These are phyloP conservation scores for Rostratula benghalensis DNA, from an alignment of 2,113 vertebrate species.

Conservation along the genomic window DNA sequence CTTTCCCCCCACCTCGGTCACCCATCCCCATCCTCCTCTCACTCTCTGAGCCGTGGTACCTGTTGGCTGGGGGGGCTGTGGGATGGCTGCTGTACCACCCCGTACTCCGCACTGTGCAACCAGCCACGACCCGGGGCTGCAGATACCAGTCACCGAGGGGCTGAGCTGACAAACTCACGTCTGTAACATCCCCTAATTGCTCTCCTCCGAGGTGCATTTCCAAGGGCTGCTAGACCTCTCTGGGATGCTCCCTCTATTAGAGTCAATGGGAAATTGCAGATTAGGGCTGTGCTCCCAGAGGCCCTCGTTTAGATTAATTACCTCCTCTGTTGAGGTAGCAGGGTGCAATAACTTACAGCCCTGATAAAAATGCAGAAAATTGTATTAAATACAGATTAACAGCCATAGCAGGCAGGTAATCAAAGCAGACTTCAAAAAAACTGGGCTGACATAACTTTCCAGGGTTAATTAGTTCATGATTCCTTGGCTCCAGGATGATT, in stretches of 20 bases:
- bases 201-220: background rate
- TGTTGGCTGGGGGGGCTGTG: fast-evolving
- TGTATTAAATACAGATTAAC: constrained; percentile 8
- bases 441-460: background rate
- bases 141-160: background rate
- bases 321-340: background rate
- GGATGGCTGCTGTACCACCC: background rate
- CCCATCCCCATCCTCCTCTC: background rate
- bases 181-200: background rate
- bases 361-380: background rate
- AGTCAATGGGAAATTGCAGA: background rate
- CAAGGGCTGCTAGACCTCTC: background rate
- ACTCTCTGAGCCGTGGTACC: background rate
- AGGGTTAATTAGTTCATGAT: background rate
- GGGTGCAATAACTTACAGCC: background rate
- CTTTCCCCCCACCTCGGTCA: background rate
- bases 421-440: constrained; percentile 20
- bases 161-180: fast-evolving
- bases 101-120: fast-evolving
- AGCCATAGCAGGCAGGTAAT: background rate
- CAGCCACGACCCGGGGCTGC: background rate
- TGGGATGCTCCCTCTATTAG: fast-evolving
- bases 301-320: background rate
- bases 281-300: background rate
- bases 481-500: background rate